Evolutionary conservation across 2,797 vertebrate species (phyloP).

Genomic region (Lithobates pipiens): DNA sequence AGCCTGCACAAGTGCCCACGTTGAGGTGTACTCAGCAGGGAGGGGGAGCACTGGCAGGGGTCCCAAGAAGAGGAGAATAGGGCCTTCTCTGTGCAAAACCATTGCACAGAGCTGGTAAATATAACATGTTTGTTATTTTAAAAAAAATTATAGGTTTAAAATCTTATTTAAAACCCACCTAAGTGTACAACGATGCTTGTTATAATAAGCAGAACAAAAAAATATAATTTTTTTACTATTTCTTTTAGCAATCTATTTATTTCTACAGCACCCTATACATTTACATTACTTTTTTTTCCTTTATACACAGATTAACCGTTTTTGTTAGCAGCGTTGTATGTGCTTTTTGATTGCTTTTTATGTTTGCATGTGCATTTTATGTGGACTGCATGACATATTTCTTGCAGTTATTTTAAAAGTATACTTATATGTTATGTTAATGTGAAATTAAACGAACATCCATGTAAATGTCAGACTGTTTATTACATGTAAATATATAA

Average conservation of each 20-base stretch:
- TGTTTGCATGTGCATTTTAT: constrained; percentile 19
- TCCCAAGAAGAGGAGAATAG: no score
- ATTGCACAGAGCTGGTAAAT: no score
- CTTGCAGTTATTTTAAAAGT: not conserved
- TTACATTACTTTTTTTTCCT: not conserved
- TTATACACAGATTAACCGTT: not conserved
- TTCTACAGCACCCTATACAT: not conserved
- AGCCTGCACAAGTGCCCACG: no score
- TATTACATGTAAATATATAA: constrained; percentile 43
- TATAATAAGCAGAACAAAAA: no score
- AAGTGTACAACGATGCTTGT: constrained; percentile 2
- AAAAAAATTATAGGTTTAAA: no score
- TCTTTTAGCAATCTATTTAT: not conserved
- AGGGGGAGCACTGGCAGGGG: no score
- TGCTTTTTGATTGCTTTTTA: not conserved
- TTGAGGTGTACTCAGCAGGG: no score
- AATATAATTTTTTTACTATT: not conserved
- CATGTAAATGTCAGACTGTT: no score
- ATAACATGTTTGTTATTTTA: no score
- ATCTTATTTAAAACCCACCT: not conserved
- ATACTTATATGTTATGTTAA: not conserved
- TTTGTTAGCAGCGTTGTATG: not conserved
- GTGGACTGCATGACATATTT: not conserved
- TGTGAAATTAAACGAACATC: no score
- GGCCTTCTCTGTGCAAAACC: no score